Evolutionary conservation across 92 coral and sea anemone species (phyloP), one percentile per base, ranked within the genome.

Genomic region (Zoanthus solanderi): DNA sequence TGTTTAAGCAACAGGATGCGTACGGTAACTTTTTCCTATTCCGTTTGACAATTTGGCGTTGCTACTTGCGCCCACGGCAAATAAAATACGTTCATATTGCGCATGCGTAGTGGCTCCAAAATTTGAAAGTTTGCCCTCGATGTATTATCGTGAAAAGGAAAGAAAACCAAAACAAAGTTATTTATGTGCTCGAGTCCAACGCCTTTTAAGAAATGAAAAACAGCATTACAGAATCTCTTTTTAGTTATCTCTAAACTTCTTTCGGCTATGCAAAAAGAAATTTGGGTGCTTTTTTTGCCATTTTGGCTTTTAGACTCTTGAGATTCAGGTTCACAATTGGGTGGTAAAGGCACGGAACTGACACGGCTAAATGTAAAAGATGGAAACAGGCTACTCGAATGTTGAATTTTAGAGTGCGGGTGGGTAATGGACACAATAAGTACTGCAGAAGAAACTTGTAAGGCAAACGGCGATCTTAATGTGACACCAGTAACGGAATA

Each of bases 71-170:
- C 60, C 78, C 78, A 53, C 84, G 60, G 14, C 28, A 84, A 54
- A 10, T 14, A 10, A 9, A 8, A 12, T 78, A 31, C 67, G 4
- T 17, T 48, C 45, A 5, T 28, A 74, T 84, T 90, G 94, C 99
- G 99, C 99, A 93, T 94, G 99, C 90, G 96, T 74, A 87, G 72
- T 93, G 92, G 93, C 97, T 91, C 93, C 83, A 88, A 80, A 95
- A 93, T 95, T 96, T 95, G 95, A 96, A 95, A 86, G 94, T 91
- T 93, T 77, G 76, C 73, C 60, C 76, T 96, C 98, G 95, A 37
- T 37, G 42, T 37, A 37, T 13, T 76, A 68, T 69, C 73, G 84
- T 37, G 68, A 68, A 90, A 89, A 87, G 92, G 71, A 91, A 88
- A 63, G 58, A 79, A 83, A 90, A 94, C 95, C 95, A 93, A 94